phyloP scores from a whole-genome alignment of 2,113 vertebrate species.

The Jaculus jaculus region DNA sequence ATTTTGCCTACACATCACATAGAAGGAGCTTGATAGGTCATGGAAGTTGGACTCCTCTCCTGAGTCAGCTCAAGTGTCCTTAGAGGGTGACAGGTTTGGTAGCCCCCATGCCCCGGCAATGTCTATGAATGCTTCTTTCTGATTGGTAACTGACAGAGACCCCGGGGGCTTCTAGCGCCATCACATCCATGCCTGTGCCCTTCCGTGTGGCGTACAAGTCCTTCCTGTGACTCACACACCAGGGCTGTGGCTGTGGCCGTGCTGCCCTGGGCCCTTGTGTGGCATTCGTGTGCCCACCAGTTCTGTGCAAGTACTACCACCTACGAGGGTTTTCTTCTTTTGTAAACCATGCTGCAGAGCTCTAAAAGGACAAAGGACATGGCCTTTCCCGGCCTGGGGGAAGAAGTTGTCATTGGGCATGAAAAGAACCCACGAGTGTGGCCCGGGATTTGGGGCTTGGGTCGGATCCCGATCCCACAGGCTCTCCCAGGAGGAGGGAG shows the following conservation, averaged over 20 bases:
- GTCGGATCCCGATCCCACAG: neutral
- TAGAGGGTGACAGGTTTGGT: neutral
- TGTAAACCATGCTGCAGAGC: neutral
- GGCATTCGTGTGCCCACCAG: neutral
- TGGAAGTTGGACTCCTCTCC: too few relatives aligned
- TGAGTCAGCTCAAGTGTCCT: neutral
- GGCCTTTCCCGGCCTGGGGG: neutral
- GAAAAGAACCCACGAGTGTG: neutral
- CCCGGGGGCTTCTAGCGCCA: neutral
- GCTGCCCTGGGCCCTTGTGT: neutral
- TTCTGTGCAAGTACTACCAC: neutral
- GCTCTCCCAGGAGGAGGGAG: neutral
- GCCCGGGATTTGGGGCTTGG: neutral
- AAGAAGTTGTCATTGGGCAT: neutral
- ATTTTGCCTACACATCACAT: neutral
- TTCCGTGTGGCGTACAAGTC: rapidly evolving
- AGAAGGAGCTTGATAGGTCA: neutral
- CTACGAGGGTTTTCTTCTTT: neutral
- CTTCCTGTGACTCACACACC: neutral
- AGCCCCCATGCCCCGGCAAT: neutral
- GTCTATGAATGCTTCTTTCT: neutral
- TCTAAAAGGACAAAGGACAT: neutral
- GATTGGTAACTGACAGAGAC: neutral
- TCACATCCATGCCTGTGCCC: neutral
- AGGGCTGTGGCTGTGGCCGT: neutral